phyloP scores from a whole-genome alignment of 2,797 vertebrate species.

The Echeneis naucrates region DNA sequence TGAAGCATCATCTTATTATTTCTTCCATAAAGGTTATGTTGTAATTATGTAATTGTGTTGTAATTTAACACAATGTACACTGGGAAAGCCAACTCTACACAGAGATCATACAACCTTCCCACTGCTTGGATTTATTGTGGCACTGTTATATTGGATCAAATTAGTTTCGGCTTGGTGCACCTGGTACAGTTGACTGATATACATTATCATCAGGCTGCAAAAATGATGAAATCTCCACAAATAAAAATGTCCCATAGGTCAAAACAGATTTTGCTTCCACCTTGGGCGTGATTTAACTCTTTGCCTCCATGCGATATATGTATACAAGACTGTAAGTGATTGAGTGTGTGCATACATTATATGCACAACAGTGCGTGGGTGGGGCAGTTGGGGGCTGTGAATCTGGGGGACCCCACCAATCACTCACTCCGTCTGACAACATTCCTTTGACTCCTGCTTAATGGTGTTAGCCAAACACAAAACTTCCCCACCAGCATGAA shows the following conservation, averaged over 20 bases:
- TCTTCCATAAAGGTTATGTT: background rate
- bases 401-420: slow-evolving; percentile 32
- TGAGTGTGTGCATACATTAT: slow-evolving; percentile 15
- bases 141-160: background rate
- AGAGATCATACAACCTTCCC: background rate
- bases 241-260: background rate
- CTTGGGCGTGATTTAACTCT: background rate
- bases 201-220: background rate
- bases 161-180: background rate
- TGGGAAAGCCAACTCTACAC: background rate
- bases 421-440: slow-evolving; percentile 56
- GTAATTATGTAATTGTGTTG: background rate
- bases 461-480: slow-evolving; percentile 37
- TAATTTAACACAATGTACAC: background rate
- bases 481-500: slow-evolving; percentile 27
- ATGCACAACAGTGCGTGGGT: slow-evolving; percentile 2
- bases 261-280: background rate
- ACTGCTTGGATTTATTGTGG: background rate
- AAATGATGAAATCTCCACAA: slow-evolving; percentile 1
- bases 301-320: background rate
- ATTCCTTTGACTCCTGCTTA: slow-evolving; percentile 46
- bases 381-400: slow-evolving; percentile 9
- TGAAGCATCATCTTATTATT: background rate
- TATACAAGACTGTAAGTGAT: slow-evolving; percentile 22
- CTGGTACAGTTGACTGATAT: background rate